These are phyloP conservation scores for Morpho helenor DNA, from an alignment of 2,888 invertebrate species.

Conservation along the genomic window DNA sequence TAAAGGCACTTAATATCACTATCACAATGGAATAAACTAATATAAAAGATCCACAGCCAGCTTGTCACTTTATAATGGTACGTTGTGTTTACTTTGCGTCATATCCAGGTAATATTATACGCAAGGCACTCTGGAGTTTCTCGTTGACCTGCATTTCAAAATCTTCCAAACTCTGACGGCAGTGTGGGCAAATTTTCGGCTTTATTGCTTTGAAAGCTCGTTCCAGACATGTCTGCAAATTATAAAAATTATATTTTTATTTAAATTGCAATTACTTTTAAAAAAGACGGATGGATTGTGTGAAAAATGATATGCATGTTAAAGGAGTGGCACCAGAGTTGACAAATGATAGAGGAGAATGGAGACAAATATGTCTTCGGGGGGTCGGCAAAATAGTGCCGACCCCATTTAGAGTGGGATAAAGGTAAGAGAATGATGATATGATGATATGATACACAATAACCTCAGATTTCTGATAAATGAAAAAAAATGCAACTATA, in stretches of 20 bases:
- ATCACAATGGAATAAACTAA: too few relatives aligned
- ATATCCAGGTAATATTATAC: conserved; percentile 84
- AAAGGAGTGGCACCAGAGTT: too few relatives aligned
- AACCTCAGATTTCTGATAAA: too few relatives aligned
- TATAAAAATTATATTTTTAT: not conserved
- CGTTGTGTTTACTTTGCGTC: conserved; percentile 63
- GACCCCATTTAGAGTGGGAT: too few relatives aligned
- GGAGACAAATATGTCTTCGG: too few relatives aligned
- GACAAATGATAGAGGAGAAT: too few relatives aligned
- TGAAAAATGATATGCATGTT: too few relatives aligned
- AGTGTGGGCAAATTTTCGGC: conserved; percentile 83
- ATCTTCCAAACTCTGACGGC: conserved; percentile 81
- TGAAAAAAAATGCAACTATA: too few relatives aligned
- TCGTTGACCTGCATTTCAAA: conserved; percentile 78
- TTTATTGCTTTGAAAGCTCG: conserved; percentile 82
- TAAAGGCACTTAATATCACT: too few relatives aligned
- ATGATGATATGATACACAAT: not conserved
- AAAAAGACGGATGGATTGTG: too few relatives aligned
- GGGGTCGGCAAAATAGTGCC: too few relatives aligned
- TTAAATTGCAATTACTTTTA: not conserved
- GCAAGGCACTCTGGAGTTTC: conserved; percentile 74
- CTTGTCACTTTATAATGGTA: not conserved
- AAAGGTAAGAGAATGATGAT: not conserved
- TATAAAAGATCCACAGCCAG: too few relatives aligned
- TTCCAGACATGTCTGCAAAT: conserved; percentile 80